Evolutionary conservation across 2,113 vertebrate species (phyloP).

Genomic region (Toxostoma redivivum): DNA sequence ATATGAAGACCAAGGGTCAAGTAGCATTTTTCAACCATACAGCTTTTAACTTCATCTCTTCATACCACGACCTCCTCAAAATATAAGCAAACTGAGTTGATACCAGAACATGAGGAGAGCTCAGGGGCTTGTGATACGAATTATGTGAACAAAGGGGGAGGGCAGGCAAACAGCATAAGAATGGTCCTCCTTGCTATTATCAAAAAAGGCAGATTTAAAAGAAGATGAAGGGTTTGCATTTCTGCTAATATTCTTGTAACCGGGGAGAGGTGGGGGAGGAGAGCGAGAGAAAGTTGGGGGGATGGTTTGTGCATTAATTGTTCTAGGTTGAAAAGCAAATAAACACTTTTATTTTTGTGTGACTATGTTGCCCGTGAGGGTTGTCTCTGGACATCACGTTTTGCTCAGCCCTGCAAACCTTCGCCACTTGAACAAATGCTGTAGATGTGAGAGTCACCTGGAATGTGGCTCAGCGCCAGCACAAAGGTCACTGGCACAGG

Average conservation of each 20-base stretch:
- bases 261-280: no score
- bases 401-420: neutral
- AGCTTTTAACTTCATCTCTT: neutral
- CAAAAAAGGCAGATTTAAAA: neutral
- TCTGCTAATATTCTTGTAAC: neutral
- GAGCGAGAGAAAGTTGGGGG: accelerated
- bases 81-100: neutral
- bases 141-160: neutral
- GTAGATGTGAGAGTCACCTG: neutral
- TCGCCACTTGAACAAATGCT: neutral
- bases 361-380: neutral
- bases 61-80: neutral
- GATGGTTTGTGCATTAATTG: neutral
- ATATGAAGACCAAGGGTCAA: neutral
- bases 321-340: neutral
- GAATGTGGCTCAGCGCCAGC: neutral
- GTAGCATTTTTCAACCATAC: neutral
- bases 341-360: neutral
- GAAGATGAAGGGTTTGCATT: neutral
- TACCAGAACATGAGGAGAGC: neutral
- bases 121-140: neutral
- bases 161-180: neutral
- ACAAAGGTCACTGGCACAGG: neutral
- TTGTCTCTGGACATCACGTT: neutral
- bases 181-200: neutral